These are phyloP conservation scores for Aptenodytes patagonicus DNA, from an alignment of 2,113 vertebrate species.

Conservation along the genomic window DNA sequence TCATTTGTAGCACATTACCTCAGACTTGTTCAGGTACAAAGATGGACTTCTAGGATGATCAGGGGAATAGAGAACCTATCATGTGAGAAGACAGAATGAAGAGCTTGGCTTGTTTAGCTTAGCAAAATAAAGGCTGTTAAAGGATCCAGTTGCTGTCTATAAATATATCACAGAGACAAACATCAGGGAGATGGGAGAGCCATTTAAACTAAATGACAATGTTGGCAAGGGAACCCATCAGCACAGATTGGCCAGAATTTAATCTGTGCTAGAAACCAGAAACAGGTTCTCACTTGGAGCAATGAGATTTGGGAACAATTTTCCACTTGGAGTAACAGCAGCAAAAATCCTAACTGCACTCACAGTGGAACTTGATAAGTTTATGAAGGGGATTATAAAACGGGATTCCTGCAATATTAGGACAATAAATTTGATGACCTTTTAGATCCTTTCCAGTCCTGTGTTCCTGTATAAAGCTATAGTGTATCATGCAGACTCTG, in stretches of 20 bases:
- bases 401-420: neutral
- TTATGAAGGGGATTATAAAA: neutral
- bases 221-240: neutral
- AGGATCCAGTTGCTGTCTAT: slow-evolving; percentile 22
- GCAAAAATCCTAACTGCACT: neutral
- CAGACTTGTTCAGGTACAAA: slow-evolving; percentile 49
- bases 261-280: neutral
- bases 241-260: neutral
- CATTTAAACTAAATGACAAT: neutral
- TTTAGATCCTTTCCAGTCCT: neutral
- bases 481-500: neutral
- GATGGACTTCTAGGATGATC: neutral
- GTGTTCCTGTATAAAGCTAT: neutral
- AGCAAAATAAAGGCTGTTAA: neutral
- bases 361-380: neutral
- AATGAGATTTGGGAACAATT: neutral
- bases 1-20: slow-evolving; percentile 53
- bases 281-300: neutral
- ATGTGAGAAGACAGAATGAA: slow-evolving; percentile 14
- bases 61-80: neutral
- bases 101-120: neutral
- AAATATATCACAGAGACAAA: slow-evolving; percentile 4
- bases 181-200: neutral
- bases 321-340: neutral
- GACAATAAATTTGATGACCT: neutral